Evolutionary conservation across 2,113 vertebrate genomes (phyloP).

Genomic region (Columba janthina): DNA sequence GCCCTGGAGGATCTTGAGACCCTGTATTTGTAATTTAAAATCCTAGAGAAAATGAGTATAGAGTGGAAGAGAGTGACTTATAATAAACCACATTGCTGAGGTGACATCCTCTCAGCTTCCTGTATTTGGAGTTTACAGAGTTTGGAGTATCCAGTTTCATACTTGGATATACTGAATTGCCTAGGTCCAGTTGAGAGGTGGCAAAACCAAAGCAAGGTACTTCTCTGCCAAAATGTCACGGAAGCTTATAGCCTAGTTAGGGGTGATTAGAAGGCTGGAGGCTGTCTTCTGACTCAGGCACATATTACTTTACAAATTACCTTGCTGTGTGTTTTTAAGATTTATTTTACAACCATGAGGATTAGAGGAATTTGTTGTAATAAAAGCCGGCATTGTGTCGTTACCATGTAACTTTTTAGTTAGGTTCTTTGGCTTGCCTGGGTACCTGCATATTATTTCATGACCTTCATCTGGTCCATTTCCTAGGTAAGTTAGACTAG

Average conservation of each 20-base stretch:
- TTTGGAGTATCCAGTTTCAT: background rate
- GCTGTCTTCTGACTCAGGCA: conserved; percentile 17
- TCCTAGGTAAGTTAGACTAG: background rate
- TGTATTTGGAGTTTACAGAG: background rate
- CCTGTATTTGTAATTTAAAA: background rate
- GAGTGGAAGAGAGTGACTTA: background rate
- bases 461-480: background rate
- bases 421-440: conserved; percentile 1
- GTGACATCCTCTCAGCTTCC: background rate
- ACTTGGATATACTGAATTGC: background rate
- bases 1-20: background rate
- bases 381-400: conserved; percentile 27
- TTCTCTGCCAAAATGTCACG: background rate
- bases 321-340: conserved; percentile 18
- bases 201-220: background rate
- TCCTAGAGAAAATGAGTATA: background rate
- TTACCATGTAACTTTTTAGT: background rate
- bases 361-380: conserved; percentile 55
- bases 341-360: conserved; percentile 34
- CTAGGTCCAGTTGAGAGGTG: background rate
- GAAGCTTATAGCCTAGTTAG: background rate
- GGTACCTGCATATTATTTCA: background rate
- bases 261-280: conserved; percentile 7
- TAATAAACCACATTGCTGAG: background rate
- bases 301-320: conserved; percentile 39